Evolutionary conservation across 1,140 invertebrate species (phyloP).

Genomic region (Brachionus paranguensis): DNA sequence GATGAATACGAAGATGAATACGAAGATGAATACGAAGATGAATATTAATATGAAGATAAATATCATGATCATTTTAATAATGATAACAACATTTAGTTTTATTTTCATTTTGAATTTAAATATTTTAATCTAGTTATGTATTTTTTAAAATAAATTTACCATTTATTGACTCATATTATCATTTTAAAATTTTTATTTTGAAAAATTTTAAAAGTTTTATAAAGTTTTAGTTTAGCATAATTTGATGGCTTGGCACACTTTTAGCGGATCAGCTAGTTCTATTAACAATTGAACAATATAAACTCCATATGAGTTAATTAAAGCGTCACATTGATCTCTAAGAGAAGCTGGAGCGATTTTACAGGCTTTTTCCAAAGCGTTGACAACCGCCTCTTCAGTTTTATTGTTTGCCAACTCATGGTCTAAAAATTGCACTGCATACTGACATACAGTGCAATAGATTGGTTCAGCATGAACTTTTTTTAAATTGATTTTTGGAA

Average conservation of each 20-base stretch:
- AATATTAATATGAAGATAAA: too few relatives aligned
- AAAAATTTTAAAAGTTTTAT: too few relatives aligned
- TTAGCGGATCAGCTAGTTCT: conserved; percentile 14
- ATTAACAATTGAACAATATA: conserved; percentile 27
- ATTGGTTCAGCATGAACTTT: background rate
- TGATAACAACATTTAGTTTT: too few relatives aligned
- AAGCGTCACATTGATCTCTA: conserved; percentile 6
- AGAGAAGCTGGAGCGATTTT: background rate
- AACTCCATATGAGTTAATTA: conserved; percentile 20
- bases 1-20: too few relatives aligned
- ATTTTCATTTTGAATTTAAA: too few relatives aligned
- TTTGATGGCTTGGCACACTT: conserved; percentile 32
- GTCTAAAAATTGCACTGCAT: conserved; percentile 38
- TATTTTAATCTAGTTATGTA: too few relatives aligned
- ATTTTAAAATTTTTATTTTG: too few relatives aligned
- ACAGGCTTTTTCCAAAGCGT: conserved; percentile 36
- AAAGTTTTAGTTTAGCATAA: background rate
- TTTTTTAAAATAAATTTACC: too few relatives aligned
- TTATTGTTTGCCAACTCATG: conserved; percentile 16
- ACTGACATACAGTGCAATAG: conserved; percentile 35
- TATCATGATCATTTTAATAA: too few relatives aligned
- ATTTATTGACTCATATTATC: too few relatives aligned
- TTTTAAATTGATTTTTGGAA: background rate
- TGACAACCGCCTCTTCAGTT: conserved; percentile 9
- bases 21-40: too few relatives aligned